Evolutionary conservation across 2,797 vertebrate genomes (phyloP), one percentile per base, ranked within the genome.

Genomic region (Phylloscopus collybita): DNA sequence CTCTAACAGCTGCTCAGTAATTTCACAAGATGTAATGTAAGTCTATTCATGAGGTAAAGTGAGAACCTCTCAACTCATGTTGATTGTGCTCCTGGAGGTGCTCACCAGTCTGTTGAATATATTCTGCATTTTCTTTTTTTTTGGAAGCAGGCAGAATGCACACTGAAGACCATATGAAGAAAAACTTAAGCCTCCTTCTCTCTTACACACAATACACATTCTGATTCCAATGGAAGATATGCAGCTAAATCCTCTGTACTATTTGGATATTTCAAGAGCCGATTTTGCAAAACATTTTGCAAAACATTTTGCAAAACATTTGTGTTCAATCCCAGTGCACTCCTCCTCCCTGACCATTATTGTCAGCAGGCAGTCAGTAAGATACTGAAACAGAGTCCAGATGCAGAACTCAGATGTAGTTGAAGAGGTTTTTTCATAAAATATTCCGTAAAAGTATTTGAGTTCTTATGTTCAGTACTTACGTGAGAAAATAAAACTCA

Each of bases 21-120:
- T 98, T 98, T 97, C 96, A 93, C 82, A 96, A 94, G 95, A 95
- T 89, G 96, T 93, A 97, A 97, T 97, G 96, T 96, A 97, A 98
- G 98, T 97, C 84, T 69, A 97, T 97, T 98, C 95, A 97, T 85
- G 85, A 97, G 95, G 73, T 91, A 95, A 97, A 96, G 93, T 64
- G 64, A 97, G 86, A 93, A 75, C 82, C 61, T 83, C 80, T 97
- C 90, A 97, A 96, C 88, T 97, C 62, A 34, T 87, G 93, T 94
- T 96, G 96, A 93, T 96, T 97, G 96, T 95, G 53, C 86, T 88
- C 6, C 2, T 90, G 84, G 88, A 96, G 93, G 94, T 97, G 90
- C 94, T 93, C 36, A 34, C 86, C 64, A 96, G 88, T 94, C 73
- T 96, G 89, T 94, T 94, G 91, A 95, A 96, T 40, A 93, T 25